Evolutionary conservation across 2,888 invertebrate species (phyloP), one percentile per base, ranked within the genome.

Genomic region (Diarsia rubi): DNA sequence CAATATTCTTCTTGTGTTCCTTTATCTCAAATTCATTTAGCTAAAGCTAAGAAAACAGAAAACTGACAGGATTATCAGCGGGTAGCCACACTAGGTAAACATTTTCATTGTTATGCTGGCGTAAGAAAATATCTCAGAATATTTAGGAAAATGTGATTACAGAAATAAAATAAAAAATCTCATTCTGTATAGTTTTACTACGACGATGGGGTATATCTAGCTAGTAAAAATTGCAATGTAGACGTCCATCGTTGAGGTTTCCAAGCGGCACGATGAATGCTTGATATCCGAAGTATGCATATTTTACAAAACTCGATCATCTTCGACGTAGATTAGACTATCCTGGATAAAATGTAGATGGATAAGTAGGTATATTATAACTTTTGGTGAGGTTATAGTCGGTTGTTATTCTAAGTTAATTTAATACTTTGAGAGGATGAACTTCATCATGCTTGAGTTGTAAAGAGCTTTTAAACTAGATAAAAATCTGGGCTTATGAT

Each of bases 201-300:
- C 21, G 19, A 21, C 21, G 24, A 14, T 54, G 3, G 6, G 2
- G 37, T 8, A 37, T 44, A 14, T 67, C 27, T 60, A 42, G 42
- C 12, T 21, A 37, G 19, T 52, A 60, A 79, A 77, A 75, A 64
- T 31, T 64, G 63, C 63, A 54, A 59, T 59, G 45, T 69, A 44
- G n/a, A 12, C 37, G 11, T 44, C 14, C 14, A 24, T 69, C 49
- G 11, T 69, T 44, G 62, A 47, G 11, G 31, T 65, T 47, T 62
- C 62, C 24, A 69, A 16, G 14, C 19, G 42, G 24, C 47, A 42
- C 62, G 21, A 44, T 47, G 45, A 71, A 69, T 45, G 49, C 47
- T 75, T 68, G 54, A 73, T 72, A 67, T 73, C 49, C 59, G 1
- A 49, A 69, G 45, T 59, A 62, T 72, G 72, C 52, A 80, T 59